A percentile compares a stretch with the other conserved stretches of the same genome.
Evolutionary conservation across 2,797 vertebrate species (phyloP).

Genomic region (Trematomus bernacchii): DNA sequence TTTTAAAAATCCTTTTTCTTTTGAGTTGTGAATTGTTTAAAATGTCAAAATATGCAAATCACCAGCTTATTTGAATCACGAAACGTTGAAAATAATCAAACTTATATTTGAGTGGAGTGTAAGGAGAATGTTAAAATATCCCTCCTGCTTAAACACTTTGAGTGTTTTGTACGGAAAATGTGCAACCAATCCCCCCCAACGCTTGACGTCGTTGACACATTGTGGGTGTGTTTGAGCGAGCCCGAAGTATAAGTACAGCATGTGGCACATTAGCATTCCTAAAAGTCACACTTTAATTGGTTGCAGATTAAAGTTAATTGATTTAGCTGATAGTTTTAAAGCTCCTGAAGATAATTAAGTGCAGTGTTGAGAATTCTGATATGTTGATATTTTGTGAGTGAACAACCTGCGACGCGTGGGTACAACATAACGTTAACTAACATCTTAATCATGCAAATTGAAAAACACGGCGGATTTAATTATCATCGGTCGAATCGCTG

Average conservation of each 20-base stretch:
- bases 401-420: constrained; percentile 81
- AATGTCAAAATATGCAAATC: constrained; percentile 78
- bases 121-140: constrained; percentile 1
- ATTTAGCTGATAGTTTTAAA: constrained; percentile 85
- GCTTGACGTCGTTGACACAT: not conserved
- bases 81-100: constrained; percentile 55
- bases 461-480: constrained; percentile 85
- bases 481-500: constrained; percentile 81
- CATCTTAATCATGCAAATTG: constrained; percentile 87
- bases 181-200: not conserved
- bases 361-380: constrained; percentile 85
- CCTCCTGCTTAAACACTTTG: constrained; percentile 17
- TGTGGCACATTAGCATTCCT: constrained; percentile 79
- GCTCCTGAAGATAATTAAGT: constrained; percentile 85
- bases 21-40: constrained; percentile 65
- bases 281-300: constrained; percentile 86
- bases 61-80: constrained; percentile 62
- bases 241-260: constrained; percentile 48
- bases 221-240: constrained; percentile 27
- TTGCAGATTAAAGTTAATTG: constrained; percentile 86
- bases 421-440: constrained; percentile 81
- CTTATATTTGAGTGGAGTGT: constrained; percentile 31
- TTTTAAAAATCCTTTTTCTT: constrained; percentile 33
- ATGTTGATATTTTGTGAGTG: constrained; percentile 88
- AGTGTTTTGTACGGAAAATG: not conserved